Percentiles rank a stretch among this genome's conserved stretches.
These are phyloP conservation scores for Drosophila mimica DNA, from an alignment of 2,888 invertebrate genomes.

Conservation along the genomic window DNA sequence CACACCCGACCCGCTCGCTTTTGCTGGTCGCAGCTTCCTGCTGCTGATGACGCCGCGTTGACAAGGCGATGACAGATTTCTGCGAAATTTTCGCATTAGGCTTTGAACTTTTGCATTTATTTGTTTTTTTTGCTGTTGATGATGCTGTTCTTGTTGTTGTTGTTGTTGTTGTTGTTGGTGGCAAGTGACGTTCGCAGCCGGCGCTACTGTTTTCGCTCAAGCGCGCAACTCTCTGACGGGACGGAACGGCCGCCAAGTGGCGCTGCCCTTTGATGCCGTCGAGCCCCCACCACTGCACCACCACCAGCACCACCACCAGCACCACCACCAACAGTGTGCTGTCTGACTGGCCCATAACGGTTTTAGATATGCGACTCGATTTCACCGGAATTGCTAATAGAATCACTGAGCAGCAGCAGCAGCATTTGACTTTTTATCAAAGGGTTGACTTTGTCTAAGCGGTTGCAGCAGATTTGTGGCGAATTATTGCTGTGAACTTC, in stretches of 20 bases:
- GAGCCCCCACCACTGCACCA: not conserved
- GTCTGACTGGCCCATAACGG: conserved; percentile 62
- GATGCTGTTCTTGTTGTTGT: conserved; percentile 50
- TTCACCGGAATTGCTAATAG: conserved; percentile 76
- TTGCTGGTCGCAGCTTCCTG: conserved; percentile 61
- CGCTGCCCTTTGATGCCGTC: conserved; percentile 73
- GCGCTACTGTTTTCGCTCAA: conserved; percentile 82
- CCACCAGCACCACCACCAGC: not conserved
- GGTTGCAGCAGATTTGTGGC: conserved; percentile 24
- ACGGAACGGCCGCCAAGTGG: conserved; percentile 76
- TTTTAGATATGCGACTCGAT: conserved; percentile 72
- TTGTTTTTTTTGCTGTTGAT: conserved; percentile 55
- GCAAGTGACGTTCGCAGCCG: conserved; percentile 55
- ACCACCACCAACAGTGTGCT: not conserved
- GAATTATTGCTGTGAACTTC: conserved; percentile 19
- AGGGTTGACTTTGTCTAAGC: conserved; percentile 76
- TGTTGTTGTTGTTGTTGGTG: conserved; percentile 25
- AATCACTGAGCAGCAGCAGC: conserved; percentile 54
- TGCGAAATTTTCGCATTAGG: conserved; percentile 82
- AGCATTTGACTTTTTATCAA: conserved; percentile 59
- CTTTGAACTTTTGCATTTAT: conserved; percentile 77
- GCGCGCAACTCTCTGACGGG: conserved; percentile 68
- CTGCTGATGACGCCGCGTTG: conserved; percentile 77
- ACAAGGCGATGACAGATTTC: conserved; percentile 84
- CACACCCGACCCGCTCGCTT: not conserved